These are phyloP conservation scores for Crioceris asparagi DNA, from an alignment of 2,888 invertebrate genomes.

Conservation along the genomic window DNA sequence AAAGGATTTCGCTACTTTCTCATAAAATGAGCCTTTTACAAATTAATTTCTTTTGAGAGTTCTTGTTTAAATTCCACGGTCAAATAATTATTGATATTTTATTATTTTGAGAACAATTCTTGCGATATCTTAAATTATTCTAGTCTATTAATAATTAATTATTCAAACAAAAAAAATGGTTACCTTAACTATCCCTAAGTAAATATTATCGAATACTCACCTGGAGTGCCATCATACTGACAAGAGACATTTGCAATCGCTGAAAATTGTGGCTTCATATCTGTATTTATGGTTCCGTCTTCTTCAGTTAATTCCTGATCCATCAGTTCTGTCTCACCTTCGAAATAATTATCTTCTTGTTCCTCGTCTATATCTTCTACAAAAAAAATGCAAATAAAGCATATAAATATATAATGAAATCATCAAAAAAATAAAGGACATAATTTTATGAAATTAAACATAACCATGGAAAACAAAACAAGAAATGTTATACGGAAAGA, in stretches of 20 bases:
- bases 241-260: slow-evolving; percentile 56
- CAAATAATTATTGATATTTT: no score
- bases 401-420: background rate
- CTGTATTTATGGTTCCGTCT: slow-evolving; percentile 28
- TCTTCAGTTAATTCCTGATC: slow-evolving; percentile 37
- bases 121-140: no score
- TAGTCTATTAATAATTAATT: no score
- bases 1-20: no score
- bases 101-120: no score
- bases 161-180: no score
- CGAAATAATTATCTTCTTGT: slow-evolving; percentile 34
- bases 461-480: background rate
- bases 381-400: slow-evolving; percentile 5
- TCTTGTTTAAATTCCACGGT: no score
- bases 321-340: slow-evolving; percentile 36
- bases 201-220: no score
- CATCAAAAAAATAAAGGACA: background rate
- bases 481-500: no score
- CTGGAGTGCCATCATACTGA: slow-evolving; percentile 44
- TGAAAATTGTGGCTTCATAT: slow-evolving; percentile 29
- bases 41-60: no score
- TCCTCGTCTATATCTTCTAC: slow-evolving; percentile 25
- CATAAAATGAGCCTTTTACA: no score
- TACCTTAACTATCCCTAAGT: no score
- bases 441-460: slow-evolving; percentile 1